A percentile compares a stretch with the other conserved stretches of the same genome.
phyloP scores from a whole-genome alignment of 2,113 vertebrate genomes.

The Ancistrus triradiatus region DNA sequence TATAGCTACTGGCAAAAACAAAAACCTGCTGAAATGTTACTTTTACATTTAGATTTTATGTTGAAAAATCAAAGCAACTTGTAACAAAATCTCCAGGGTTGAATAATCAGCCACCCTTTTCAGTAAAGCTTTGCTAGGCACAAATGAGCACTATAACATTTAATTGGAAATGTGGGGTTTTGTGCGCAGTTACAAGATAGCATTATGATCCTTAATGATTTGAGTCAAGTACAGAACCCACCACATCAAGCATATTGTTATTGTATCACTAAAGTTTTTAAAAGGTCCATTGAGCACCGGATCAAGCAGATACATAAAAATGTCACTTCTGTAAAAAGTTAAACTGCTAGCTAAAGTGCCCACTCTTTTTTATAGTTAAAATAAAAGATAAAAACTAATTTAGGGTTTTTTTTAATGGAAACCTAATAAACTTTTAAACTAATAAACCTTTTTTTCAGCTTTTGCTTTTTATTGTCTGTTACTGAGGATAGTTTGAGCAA shows the following conservation, averaged over 20 bases:
- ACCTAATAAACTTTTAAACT: constrained; percentile 47
- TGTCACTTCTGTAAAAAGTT: neutral
- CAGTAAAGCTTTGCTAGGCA: neutral
- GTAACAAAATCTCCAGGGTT: neutral
- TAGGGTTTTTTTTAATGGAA: too few species aligned
- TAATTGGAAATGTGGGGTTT: neutral
- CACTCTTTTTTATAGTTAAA: neutral
- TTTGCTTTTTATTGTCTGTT: constrained; percentile 25
- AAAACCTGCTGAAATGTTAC: too few species aligned
- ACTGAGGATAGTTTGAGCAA: constrained; percentile 25
- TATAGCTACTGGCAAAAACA: too few species aligned
- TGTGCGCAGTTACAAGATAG: neutral
- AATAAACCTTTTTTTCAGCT: neutral
- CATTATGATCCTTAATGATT: neutral
- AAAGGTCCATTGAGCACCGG: constrained; percentile 3
- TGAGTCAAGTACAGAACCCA: neutral
- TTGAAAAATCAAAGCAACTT: neutral
- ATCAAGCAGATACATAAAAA: constrained; percentile 12
- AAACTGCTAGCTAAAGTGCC: neutral
- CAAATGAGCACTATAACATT: neutral
- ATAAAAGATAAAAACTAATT: too few species aligned
- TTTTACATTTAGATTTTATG: too few species aligned
- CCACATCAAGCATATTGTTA: neutral
- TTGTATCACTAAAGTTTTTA: constrained; percentile 1
- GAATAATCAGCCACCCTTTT: neutral